These are phyloP conservation scores for Casuarius casuarius DNA, from an alignment of 2,113 vertebrate genomes.

Conservation along the genomic window DNA sequence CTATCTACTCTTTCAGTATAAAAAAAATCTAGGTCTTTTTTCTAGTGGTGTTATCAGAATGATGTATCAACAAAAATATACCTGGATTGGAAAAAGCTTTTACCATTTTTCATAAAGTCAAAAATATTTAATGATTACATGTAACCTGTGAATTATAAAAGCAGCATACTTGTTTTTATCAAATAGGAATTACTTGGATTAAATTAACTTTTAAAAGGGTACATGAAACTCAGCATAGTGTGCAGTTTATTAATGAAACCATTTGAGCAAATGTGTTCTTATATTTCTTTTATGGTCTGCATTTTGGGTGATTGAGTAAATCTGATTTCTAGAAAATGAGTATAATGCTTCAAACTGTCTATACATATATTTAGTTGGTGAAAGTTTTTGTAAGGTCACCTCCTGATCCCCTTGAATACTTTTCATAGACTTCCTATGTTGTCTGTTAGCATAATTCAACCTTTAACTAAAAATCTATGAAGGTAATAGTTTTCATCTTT, in stretches of 20 bases:
- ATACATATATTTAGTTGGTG: neutral
- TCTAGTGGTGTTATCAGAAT: neutral
- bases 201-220: neutral
- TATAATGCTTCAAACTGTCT: neutral
- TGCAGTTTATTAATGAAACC: neutral
- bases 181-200: neutral
- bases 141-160: neutral
- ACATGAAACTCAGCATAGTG: neutral
- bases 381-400: neutral
- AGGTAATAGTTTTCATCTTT: neutral
- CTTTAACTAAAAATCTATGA: neutral
- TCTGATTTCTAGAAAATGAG: neutral
- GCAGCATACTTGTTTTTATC: neutral
- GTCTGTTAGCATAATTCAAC: neutral
- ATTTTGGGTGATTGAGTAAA: neutral
- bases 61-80: neutral
- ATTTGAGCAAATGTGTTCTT: neutral
- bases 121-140: neutral
- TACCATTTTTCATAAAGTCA: neutral
- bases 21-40: neutral
- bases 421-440: neutral
- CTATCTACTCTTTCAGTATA: neutral
- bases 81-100: neutral
- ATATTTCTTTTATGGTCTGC: neutral
- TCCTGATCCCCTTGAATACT: neutral